Evolutionary conservation across 2,888 invertebrate genomes (phyloP), one percentile per base, ranked within the genome.

Genomic region (Byasa hedistus): DNA sequence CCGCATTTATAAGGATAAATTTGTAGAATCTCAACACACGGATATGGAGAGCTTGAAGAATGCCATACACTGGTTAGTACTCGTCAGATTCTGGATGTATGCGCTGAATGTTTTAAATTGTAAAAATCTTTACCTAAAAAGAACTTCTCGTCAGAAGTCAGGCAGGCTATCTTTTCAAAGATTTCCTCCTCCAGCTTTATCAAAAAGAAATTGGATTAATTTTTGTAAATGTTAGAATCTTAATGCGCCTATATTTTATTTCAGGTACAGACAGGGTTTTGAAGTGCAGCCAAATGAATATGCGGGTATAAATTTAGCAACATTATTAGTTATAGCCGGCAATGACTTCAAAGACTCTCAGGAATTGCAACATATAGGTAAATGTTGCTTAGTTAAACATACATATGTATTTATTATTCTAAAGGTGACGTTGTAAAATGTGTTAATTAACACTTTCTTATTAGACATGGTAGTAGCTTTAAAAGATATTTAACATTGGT

Each of bases 201-300:
- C n/a, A 48, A n/a, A 48, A n/a, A 48, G 3, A n/a, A 48, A 36
- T 7, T 19, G 19, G 19, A n/a, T 48, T 48, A 7, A 1, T 19
- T 48, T n/a, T n/a, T 48, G 5, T 48, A 48, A 48, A 48, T 48
- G 5, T 48, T 4, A 48, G 48, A 48, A 19, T 48, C 4, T 48
- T 48, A 48, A 48, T 48, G 48, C 48, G 19, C 19, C 12, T n/a
- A 54, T 54, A 54, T 22, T 54, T 48, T 57, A 32, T 70, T 79
- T 68, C 69, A 92, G 92, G 92, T 99, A 99, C 84, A 93, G 98
- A 75, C 97, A 98, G 87, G 98, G 98, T 60, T 99, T 99, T 84
- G 98, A 99, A 87, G 96, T 98, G 58, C 99, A 99, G 83, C 99
- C 99, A 1, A 98, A 99, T 85, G 99, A 99, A 91, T 99, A 99